A percentile compares a stretch with the other conserved stretches of the same genome.
Conservation (phyloP, 1,140 invertebrate genomes). For the Aleiodes sp. region DNA sequence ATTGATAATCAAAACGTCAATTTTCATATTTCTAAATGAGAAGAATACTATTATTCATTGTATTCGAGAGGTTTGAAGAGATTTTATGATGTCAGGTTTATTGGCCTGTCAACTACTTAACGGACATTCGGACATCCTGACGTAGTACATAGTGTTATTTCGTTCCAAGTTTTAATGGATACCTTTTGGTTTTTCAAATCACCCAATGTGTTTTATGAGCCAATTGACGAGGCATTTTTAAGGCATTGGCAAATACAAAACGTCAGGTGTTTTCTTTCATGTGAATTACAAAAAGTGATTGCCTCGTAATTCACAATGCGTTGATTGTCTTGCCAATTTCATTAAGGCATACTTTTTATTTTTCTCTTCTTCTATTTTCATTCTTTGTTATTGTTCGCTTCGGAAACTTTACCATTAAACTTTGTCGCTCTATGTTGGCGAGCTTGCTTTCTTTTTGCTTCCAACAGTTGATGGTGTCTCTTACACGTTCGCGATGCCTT, state of each 20-base stretch:
- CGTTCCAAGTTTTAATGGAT: neutral
- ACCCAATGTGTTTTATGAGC: conserved; percentile 11
- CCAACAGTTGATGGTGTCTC: neutral
- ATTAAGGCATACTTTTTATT: neutral
- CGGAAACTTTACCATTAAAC: neutral
- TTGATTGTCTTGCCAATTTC: neutral
- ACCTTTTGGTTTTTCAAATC: neutral
- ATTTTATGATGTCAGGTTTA: conserved; percentile 39
- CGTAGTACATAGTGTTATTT: neutral
- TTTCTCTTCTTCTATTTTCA: neutral
- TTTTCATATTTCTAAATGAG: neutral
- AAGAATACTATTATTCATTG: neutral
- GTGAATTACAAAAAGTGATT: neutral
- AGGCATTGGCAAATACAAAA: neutral
- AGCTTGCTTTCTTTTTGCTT: neutral
- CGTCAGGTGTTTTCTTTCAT: no score
- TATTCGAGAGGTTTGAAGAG: conserved; percentile 18
- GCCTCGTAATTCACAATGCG: conserved; percentile 24
- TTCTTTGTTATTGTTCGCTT: neutral
- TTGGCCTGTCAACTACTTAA: conserved; percentile 41
- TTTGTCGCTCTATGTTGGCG: neutral
- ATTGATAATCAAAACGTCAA: conserved; percentile 27
- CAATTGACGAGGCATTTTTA: conserved; percentile 12
- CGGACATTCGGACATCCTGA: conserved; percentile 27
- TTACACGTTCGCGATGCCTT: conserved; percentile 3